phyloP scores from a whole-genome alignment of 2,113 vertebrate genomes.

The Hippocampus guttulatus region DNA sequence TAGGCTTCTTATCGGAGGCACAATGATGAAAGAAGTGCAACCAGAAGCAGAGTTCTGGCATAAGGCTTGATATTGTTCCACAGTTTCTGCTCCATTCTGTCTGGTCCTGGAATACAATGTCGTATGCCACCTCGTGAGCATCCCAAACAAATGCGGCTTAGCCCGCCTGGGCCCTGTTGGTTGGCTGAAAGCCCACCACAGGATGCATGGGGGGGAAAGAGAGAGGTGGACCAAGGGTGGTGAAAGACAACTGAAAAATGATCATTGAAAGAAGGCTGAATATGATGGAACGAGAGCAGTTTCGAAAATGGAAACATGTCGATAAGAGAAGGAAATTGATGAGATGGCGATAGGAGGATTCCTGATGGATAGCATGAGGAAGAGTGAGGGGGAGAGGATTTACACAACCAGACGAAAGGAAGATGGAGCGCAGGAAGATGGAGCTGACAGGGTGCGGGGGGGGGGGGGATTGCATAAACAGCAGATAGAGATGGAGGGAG shows the following conservation, averaged over 20 bases:
- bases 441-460: constrained; percentile 48
- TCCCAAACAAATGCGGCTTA: constrained; percentile 59
- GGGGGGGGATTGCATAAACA: constrained; percentile 52
- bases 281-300: constrained; percentile 71
- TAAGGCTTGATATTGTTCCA: constrained; percentile 46
- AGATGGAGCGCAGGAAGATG: constrained; percentile 60
- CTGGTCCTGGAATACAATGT: constrained; percentile 40
- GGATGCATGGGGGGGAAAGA: constrained; percentile 4
- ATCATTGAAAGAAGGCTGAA: constrained; percentile 53
- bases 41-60: constrained; percentile 8
- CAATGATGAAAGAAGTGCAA: background rate
- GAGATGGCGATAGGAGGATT: constrained; percentile 66
- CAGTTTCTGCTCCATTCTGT: constrained; percentile 33
- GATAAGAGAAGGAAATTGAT: constrained; percentile 67
- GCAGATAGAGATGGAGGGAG: constrained; percentile 57
- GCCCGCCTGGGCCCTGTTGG: constrained; percentile 45
- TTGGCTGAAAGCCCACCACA: constrained; percentile 47
- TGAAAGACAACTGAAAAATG: constrained; percentile 66
- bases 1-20: background rate
- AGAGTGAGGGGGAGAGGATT: constrained; percentile 27
- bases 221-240: constrained; percentile 33
- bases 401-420: constrained; percentile 56
- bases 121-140: constrained; percentile 46
- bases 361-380: constrained; percentile 69
- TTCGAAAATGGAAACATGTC: constrained; percentile 76